Conservation (phyloP, 1,140 invertebrate genomes). For the Aethina tumida region DNA sequence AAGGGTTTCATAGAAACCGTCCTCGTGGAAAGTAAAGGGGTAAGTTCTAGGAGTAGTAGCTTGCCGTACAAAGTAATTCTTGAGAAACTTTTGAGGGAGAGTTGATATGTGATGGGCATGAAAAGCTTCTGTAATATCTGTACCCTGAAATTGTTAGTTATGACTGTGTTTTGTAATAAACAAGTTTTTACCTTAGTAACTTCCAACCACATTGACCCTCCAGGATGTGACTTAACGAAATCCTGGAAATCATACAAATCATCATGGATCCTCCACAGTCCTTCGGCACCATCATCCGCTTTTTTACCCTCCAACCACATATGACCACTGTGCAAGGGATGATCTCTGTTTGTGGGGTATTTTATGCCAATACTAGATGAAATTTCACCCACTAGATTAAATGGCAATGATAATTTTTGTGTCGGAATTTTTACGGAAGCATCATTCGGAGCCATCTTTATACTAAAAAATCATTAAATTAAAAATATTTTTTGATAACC, state of each 20-base stretch:
- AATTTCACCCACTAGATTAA: too few relatives aligned
- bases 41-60: slow-evolving; percentile 44
- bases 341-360: slow-evolving; percentile 42
- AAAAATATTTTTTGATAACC: too few relatives aligned
- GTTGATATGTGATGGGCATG: slow-evolving; percentile 47
- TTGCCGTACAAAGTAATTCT: slow-evolving; percentile 47
- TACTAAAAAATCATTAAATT: too few relatives aligned
- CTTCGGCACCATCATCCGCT: slow-evolving; percentile 60
- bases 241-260: slow-evolving; percentile 61
- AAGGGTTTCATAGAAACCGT: slow-evolving; percentile 58
- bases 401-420: too few relatives aligned
- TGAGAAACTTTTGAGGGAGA: slow-evolving; percentile 41
- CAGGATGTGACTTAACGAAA: slow-evolving; percentile 66
- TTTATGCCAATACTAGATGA: slow-evolving; percentile 31
- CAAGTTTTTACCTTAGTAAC: slow-evolving; percentile 49
- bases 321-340: slow-evolving; percentile 35
- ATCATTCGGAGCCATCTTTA: too few relatives aligned
- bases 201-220: slow-evolving; percentile 63
- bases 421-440: too few relatives aligned
- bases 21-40: slow-evolving; percentile 50
- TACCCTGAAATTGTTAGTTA: slow-evolving; percentile 38
- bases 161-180: not conserved
- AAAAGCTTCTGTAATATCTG: slow-evolving; percentile 64
- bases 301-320: slow-evolving; percentile 56
- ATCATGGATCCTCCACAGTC: slow-evolving; percentile 68